Base-by-base conservation (phyloP, 2,113 vertebrate species). In the Willisornis vidua region DNA sequence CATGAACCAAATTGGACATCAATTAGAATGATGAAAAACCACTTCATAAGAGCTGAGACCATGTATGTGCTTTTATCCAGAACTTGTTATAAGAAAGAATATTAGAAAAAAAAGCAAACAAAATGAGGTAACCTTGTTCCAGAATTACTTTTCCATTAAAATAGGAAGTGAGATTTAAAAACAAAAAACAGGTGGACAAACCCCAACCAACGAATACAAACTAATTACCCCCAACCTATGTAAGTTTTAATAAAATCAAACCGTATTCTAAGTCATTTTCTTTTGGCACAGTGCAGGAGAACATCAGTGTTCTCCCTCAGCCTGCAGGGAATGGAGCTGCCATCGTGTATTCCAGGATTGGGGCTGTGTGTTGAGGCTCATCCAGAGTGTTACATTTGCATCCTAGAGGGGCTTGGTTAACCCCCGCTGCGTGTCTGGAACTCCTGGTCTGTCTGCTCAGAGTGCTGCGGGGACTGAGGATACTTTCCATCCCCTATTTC, bases 181-280 rank as follows among this genome's bases (percentile, higher is more conserved):
- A 39, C 25, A 35, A 46, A 52, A 72, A 63, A 5, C 19, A 33
- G 54, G 33, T n/a, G 13, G 31, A 26, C 16, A 37, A 39, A 33
- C 16, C 48, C 26, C 6, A 37, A 20, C 19, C 26, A 49, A 35
- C 37, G 41, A 22, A 29, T 46, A 55, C 62, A 72, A 55, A 16
- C n/a, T 24, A 24, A 35, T n/a, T 35, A 35, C n/a, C n/a, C 23
- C 17, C 13, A 35, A 49, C 14, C 16, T 54, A 7, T 2, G 0
- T 43, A 15, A 25, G 8, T 52, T 67, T 59, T 51, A 63, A 43
- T 43, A 54, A 71, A 63, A 76, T 52, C 45, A 55, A 92, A 83
- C 11, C 14, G 17, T 11, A 19, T 74, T 77, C 10, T 7, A n/a
- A 37, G 35, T 79, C 0, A 26, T 51, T 78, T 62, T 67, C 14